Evolutionary conservation across 2,888 invertebrate species (phyloP).

Genomic region (Lordiphosa fenestrarum): DNA sequence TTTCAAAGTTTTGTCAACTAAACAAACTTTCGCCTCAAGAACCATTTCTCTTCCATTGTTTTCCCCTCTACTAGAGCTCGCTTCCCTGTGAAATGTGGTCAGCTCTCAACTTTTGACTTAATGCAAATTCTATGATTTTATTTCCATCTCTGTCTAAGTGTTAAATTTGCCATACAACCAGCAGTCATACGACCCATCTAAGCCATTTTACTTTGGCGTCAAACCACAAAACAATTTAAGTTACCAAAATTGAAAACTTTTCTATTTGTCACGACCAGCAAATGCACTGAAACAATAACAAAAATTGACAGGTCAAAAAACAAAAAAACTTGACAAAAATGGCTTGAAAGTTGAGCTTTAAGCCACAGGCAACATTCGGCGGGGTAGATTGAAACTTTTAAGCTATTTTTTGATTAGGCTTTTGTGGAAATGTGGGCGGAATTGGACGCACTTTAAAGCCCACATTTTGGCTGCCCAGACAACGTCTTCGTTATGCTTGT

Average conservation of each 20-base stretch:
- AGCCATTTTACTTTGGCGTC: slow-evolving; percentile 62
- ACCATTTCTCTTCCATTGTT: slow-evolving; percentile 26
- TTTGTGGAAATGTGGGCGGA: slow-evolving; percentile 6
- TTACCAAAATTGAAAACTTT: slow-evolving; percentile 68
- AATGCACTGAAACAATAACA: too few relatives aligned
- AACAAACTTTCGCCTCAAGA: slow-evolving; percentile 18
- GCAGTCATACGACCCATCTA: slow-evolving; percentile 38
- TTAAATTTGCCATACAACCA: slow-evolving; percentile 37
- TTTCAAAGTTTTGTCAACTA: slow-evolving; percentile 41
- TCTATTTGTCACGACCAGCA: slow-evolving; percentile 53
- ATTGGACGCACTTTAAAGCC: slow-evolving; percentile 3
- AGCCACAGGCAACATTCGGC: neutral
- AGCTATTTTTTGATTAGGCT: slow-evolving; percentile 29
- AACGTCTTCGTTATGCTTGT: slow-evolving; percentile 4
- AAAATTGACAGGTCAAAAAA: slow-evolving; percentile 2
- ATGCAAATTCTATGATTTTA: slow-evolving; percentile 68
- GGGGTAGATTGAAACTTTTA: slow-evolving; percentile 20
- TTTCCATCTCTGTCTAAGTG: slow-evolving; percentile 54
- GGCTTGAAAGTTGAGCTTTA: too few relatives aligned
- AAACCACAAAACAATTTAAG: slow-evolving; percentile 75
- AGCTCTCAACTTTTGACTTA: slow-evolving; percentile 59
- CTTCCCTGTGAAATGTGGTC: slow-evolving; percentile 42
- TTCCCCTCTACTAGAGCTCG: slow-evolving; percentile 55
- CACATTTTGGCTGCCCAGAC: slow-evolving; percentile 1
- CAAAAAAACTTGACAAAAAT: slow-evolving; percentile 23